Percentiles rank a stretch among this genome's conserved stretches.
Evolutionary conservation across 53 echinoderm and acorn worm genomes (phyloP).

Genomic region (Patiria pectinifera): DNA sequence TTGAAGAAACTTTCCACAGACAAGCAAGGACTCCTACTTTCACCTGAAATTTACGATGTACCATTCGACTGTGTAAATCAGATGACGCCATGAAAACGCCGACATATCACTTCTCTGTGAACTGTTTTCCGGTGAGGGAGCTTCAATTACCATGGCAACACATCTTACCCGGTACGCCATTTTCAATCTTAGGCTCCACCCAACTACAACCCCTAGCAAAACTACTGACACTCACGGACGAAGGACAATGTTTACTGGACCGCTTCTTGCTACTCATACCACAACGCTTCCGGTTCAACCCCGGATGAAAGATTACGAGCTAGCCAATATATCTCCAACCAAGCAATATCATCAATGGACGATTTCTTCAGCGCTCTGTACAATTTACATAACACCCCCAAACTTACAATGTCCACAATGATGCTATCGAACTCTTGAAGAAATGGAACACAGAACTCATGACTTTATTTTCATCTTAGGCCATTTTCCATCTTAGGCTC

Average conservation of each 20-base stretch:
- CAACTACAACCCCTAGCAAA: conserved; percentile 52
- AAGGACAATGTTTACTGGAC: conserved; percentile 53
- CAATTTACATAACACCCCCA: not conserved
- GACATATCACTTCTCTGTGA: conserved; percentile 48
- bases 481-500: conserved; percentile 50
- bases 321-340: no score
- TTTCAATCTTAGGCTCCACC: conserved; percentile 43
- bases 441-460: no score
- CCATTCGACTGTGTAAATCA: not conserved
- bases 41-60: conserved; percentile 51
- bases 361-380: no score
- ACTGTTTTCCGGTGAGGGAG: conserved; percentile 57
- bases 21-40: conserved; percentile 1
- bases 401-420: no score
- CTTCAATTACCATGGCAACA: conserved; percentile 32
- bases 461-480: not conserved
- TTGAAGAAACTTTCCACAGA: not conserved
- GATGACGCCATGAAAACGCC: conserved; percentile 12
- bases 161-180: conserved; percentile 8
- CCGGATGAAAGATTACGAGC: no score
- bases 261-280: conserved; percentile 16
- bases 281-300: conserved; percentile 15
- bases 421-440: no score
- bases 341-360: no score
- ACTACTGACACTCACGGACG: conserved; percentile 20